A percentile compares a stretch with the other conserved stretches of the same genome.
Evolutionary conservation across 2,797 vertebrate species (phyloP).

Genomic region (Miopithecus talapoin): DNA sequence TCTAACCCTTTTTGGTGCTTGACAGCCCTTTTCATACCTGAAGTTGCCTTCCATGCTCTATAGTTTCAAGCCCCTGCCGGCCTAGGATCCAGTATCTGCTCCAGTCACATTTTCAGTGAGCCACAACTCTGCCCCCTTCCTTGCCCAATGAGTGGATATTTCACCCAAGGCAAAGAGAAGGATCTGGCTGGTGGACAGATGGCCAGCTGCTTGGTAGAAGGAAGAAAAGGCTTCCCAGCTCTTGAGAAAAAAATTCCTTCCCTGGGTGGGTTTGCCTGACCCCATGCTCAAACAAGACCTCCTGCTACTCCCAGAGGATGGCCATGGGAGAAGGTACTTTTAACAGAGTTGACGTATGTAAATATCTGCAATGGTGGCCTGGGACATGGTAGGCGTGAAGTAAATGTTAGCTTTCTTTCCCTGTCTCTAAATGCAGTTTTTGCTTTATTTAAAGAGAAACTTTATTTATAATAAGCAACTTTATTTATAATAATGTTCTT

Average conservation of each 20-base stretch:
- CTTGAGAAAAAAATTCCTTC: background rate
- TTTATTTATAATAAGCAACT: background rate
- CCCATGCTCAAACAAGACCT: background rate
- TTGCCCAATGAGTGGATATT: background rate
- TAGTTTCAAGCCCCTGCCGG: background rate
- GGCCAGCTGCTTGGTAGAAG: background rate
- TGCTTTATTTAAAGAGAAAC: background rate
- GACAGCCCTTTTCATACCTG: background rate
- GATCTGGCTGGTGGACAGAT: background rate
- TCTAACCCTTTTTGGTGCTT: background rate
- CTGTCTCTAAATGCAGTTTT: background rate
- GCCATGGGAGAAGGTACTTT: background rate
- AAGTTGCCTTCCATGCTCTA: rapidly evolving
- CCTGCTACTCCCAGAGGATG: background rate
- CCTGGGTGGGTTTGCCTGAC: background rate
- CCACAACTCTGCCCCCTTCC: background rate
- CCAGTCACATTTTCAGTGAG: background rate
- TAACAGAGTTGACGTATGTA: background rate
- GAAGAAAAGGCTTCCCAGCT: background rate
- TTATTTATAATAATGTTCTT: background rate
- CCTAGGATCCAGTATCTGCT: background rate
- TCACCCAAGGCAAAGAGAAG: background rate
- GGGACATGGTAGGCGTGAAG: background rate
- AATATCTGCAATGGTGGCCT: background rate
- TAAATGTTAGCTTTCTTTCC: background rate